Base-by-base conservation (phyloP, 2,113 vertebrate genomes). In the Polypterus bichir region DNA sequence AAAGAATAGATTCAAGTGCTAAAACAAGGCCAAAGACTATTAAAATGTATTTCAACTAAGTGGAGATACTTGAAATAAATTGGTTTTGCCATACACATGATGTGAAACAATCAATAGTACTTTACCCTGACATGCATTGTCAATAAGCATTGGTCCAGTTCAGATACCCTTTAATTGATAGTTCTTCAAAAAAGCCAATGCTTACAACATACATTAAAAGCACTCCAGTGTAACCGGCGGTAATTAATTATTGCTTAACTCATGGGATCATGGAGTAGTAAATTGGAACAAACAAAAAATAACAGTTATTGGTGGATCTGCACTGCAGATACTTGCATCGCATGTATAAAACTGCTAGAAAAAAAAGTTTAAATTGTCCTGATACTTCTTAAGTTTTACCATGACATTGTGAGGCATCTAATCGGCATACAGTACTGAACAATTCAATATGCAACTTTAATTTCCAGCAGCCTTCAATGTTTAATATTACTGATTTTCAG, bases 41-140 rank as follows among this genome's bases (percentile, higher is more conserved):
- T 80, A 75, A 84, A 86, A 85, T 76, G 72, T 79, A 88, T 89
- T 89, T 86, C 78, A 75, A 79, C 84, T 86, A 85, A 83, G 82
- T 84, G 78, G 80, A 82, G 74, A 76, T 82, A 85, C 82, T 90
- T 87, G 79, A 83, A 85, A 86, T 84, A 86, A 87, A 90, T 88
- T 86, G 83, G 79, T 86, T 89, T 88, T 87, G 82, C 87, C 88
- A 79, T 88, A 88, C 83, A 85, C 81, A 86, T 85, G 85, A 91
- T 88, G 84, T 81, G 82, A 86, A 71, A 67, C 78, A 83, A 90
- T 91, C 86, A 81, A 88, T 89, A 86, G 84, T 76, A 81, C 86
- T 90, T 89, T 89, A 86, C 79, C 79, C 76, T 88, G 83, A 90
- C 83, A 84, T 83, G 78, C 69, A 69, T 69, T 87, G 82, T 86